A percentile compares a stretch with the other conserved stretches of the same genome.
Conservation (phyloP, 1,140 invertebrate species). For the Micrasema longulum region DNA sequence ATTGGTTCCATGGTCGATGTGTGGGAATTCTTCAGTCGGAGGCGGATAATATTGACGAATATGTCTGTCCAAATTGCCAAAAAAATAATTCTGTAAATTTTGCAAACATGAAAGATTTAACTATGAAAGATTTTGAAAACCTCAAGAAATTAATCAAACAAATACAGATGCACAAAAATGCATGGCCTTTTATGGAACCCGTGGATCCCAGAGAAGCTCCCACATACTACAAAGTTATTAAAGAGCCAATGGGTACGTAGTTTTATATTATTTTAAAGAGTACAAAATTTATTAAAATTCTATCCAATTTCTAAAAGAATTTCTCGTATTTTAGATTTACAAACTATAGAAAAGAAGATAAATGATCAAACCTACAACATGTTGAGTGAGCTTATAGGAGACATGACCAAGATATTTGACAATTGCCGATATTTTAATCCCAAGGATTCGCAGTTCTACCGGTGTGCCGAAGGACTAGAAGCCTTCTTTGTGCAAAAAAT, state of each 20-base stretch:
- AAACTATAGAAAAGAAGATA: conserved; percentile 91
- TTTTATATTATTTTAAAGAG: neutral
- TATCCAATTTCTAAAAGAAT: neutral
- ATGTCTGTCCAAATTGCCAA: conserved; percentile 96
- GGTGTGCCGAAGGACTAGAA: conserved; percentile 94
- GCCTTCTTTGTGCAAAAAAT: conserved; percentile 96
- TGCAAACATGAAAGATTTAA: conserved; percentile 90
- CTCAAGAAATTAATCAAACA: conserved; percentile 89
- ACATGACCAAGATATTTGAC: conserved; percentile 98
- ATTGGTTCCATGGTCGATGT: conserved; percentile 99
- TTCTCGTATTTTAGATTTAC: conserved; percentile 81
- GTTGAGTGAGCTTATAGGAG: conserved; percentile 94
- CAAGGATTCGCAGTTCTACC: conserved; percentile 91
- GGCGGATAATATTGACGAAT: conserved; percentile 95
- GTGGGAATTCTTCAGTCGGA: conserved; percentile 95
- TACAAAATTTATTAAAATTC: neutral
- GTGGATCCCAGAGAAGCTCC: conserved; percentile 95
- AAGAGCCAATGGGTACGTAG: conserved; percentile 95
- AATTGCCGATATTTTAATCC: conserved; percentile 98
- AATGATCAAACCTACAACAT: conserved; percentile 86
- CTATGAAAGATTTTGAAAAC: conserved; percentile 84
- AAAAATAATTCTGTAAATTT: conserved; percentile 88
- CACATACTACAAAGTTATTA: conserved; percentile 97
- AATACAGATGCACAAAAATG: conserved; percentile 94
- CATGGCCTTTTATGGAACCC: conserved; percentile 97